phyloP scores from a whole-genome alignment of 2,797 vertebrate species.

The Pempheris klunzingeri region DNA sequence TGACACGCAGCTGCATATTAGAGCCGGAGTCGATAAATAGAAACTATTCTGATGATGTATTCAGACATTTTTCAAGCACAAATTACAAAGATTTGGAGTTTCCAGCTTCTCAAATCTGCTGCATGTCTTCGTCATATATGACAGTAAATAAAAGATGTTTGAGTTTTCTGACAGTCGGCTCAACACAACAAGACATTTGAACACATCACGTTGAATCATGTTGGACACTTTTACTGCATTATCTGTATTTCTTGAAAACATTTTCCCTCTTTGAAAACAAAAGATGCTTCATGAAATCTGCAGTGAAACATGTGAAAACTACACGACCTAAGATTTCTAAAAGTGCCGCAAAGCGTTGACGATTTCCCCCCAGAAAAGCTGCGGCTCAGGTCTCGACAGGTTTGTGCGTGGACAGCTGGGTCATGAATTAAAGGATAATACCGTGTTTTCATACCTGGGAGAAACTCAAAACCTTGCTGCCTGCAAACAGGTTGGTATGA shows the following conservation, averaged over 20 bases:
- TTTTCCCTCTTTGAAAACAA: background rate
- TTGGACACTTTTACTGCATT: background rate
- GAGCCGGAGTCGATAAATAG: background rate
- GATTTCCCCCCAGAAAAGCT: background rate
- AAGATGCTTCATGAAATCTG: background rate
- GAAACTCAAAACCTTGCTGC: background rate
- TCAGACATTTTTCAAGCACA: background rate
- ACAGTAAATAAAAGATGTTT: background rate
- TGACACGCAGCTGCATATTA: no score
- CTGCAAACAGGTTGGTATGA: background rate
- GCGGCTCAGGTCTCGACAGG: conserved; percentile 1
- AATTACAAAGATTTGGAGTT: background rate
- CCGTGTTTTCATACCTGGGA: background rate
- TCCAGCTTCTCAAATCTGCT: background rate
- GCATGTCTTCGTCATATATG: background rate
- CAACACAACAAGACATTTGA: background rate
- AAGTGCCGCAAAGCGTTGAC: background rate
- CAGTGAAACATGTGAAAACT: background rate
- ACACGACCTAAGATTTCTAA: background rate
- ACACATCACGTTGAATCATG: background rate
- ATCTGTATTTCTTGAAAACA: background rate
- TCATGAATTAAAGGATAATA: conserved; percentile 7
- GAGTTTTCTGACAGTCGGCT: background rate
- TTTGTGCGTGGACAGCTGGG: conserved; percentile 1
- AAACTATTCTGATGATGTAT: background rate